These are phyloP conservation scores for Rhynchomys soricoides DNA, from an alignment of 2,113 vertebrate species.

Conservation along the genomic window DNA sequence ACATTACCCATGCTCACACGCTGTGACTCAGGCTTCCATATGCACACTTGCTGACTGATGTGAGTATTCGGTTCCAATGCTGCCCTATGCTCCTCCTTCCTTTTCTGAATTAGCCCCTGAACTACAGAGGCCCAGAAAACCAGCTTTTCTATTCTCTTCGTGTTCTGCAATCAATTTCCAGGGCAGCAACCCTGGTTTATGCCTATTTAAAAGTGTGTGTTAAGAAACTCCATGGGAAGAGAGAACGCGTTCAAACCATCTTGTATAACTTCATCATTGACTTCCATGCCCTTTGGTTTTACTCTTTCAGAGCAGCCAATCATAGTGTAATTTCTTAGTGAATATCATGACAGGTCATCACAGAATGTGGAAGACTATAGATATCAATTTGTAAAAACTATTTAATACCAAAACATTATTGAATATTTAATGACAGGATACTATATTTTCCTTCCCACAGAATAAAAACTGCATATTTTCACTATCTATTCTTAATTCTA, in stretches of 20 bases:
- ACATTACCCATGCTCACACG: not conserved
- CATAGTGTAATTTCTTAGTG: not conserved
- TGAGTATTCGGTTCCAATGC: not conserved
- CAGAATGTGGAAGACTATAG: not conserved
- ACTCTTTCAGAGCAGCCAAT: not conserved
- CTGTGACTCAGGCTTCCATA: not conserved
- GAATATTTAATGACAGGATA: not conserved
- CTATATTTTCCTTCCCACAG: not conserved
- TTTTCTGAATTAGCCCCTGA: conserved; percentile 40
- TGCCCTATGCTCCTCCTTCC: not conserved
- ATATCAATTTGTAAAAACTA: conserved; percentile 2
- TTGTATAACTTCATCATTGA: not conserved
- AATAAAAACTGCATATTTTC: not conserved
- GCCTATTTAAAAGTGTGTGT: conserved; percentile 7
- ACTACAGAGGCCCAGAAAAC: conserved; percentile 28
- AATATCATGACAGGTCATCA: not conserved
- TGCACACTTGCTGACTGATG: not conserved
- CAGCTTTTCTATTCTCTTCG: not conserved
- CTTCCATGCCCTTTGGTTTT: not conserved
- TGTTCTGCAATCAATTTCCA: conserved; percentile 67
- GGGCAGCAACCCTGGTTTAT: conserved; percentile 52
- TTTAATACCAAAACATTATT: not conserved
- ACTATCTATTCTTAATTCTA: not conserved
- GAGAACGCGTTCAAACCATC: not conserved
- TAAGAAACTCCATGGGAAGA: conserved; percentile 26